Conservation (phyloP, 2,113 vertebrate genomes). For the Dipodomys ordii region DNA sequence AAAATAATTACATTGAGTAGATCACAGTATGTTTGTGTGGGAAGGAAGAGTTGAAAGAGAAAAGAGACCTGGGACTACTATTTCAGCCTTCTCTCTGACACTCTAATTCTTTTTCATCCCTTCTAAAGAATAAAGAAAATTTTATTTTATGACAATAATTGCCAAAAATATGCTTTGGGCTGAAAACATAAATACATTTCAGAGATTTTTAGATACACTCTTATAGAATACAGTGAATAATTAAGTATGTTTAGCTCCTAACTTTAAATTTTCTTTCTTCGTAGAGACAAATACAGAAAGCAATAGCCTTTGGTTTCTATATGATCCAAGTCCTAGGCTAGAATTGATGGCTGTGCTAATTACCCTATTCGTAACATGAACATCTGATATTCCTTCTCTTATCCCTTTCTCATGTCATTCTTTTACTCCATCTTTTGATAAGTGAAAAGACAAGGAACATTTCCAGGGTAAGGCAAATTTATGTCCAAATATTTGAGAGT, state of each 20-base stretch:
- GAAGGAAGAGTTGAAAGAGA: neutral
- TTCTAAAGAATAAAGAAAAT: constrained; percentile 21
- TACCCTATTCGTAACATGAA: neutral
- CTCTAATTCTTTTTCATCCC: neutral
- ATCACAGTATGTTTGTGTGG: neutral
- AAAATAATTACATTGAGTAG: neutral
- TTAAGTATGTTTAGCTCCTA: neutral
- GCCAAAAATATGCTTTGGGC: neutral
- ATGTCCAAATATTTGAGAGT: neutral
- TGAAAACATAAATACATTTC: constrained; percentile 46
- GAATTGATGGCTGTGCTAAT: neutral
- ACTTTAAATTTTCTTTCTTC: constrained; percentile 38
- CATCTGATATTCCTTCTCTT: neutral
- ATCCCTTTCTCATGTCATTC: neutral
- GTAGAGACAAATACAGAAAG: constrained; percentile 12
- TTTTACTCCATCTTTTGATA: neutral
- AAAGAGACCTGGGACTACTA: neutral
- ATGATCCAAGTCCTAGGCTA: neutral
- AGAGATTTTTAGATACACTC: constrained; percentile 38
- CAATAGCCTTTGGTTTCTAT: neutral
- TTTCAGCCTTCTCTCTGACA: neutral
- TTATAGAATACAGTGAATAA: constrained; percentile 50
- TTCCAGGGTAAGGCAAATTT: neutral
- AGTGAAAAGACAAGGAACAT: neutral
- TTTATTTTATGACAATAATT: constrained; percentile 37